Evolutionary conservation across 2,888 invertebrate genomes (phyloP).

Genomic region (Isoperla grammatica): DNA sequence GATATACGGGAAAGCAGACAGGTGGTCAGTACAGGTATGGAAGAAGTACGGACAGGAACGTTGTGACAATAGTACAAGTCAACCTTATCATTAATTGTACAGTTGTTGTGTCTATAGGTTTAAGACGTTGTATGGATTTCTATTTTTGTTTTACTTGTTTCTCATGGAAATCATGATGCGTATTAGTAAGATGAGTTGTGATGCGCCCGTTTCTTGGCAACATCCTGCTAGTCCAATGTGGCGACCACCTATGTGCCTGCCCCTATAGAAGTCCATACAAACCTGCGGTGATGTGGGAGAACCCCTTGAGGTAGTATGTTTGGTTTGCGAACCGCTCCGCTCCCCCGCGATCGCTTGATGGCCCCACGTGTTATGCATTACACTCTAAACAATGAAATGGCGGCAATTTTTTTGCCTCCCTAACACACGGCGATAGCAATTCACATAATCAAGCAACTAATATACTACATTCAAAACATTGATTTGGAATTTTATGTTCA

Average conservation of each 20-base stretch:
- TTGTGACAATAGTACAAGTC: not conserved
- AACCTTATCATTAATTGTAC: no score
- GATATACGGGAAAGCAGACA: not conserved
- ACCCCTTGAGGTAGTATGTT: not conserved
- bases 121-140: not conserved
- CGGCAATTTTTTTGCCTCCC: constrained; percentile 15
- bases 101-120: not conserved
- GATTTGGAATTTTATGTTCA: no score
- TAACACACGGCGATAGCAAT: constrained; percentile 2
- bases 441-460: constrained; percentile 5
- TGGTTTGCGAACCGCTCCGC: not conserved
- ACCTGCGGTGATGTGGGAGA: not conserved
- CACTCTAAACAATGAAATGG: constrained; percentile 18
- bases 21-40: not conserved
- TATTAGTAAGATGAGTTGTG: no score
- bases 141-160: not conserved
- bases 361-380: constrained; percentile 7
- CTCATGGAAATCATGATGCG: not conserved
- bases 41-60: not conserved
- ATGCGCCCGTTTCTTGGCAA: no score
- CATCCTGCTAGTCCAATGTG: not conserved
- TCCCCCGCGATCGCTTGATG: not conserved
- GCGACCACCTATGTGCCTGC: not conserved
- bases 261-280: constrained; percentile 10
- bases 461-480: not conserved